Evolutionary conservation across 1,140 invertebrate species (phyloP), one percentile per base, ranked within the genome.

Genomic region (Drosophila sp.): DNA sequence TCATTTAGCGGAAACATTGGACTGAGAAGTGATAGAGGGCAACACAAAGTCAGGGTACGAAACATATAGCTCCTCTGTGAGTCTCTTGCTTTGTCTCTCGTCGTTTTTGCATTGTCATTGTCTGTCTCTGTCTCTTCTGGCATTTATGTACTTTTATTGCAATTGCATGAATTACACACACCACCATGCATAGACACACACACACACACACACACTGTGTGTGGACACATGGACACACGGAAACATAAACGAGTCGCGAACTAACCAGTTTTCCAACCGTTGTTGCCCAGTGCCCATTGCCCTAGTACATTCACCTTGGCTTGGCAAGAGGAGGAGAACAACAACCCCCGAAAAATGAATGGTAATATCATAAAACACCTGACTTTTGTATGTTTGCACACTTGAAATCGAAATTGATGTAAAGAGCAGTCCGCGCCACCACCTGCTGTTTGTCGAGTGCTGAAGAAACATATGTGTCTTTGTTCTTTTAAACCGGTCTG

Each of bases 241-340:
- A 38, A 38, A 41, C 4, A 41, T 10, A 41, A 17, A 40, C 8
- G n/a, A 23, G 33, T 60, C 17, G 33, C 35, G 25, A 72, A 76
- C 79, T 79, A 76, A 76, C 83, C 79, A 79, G 83, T 87, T 86
- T 81, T 58, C 50, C 30, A 57, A 23, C 60, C 23, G 32, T 41
- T 55, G 35, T 70, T 60, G 38, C 62, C 44, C 44, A 50, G 23
- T 60, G 41, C 62, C 57, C 23, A 25, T 10, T 50, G 38, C 35
- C 44, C 35, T 66, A 60, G 83, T 82, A 72, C 83, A 76, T 86
- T 86, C 82, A 86, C 82, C 82, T 82, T 72, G 83, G 55, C 76
- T 17, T 44, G 41, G 8, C 25, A 23, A 25, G 25, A 50, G 6
- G 7, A 50, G 25, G 23, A 50, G 25, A 50, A 17, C 44, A 86